Evolutionary conservation across 2,888 invertebrate genomes (phyloP).

Genomic region (Sclerodermus sp.): DNA sequence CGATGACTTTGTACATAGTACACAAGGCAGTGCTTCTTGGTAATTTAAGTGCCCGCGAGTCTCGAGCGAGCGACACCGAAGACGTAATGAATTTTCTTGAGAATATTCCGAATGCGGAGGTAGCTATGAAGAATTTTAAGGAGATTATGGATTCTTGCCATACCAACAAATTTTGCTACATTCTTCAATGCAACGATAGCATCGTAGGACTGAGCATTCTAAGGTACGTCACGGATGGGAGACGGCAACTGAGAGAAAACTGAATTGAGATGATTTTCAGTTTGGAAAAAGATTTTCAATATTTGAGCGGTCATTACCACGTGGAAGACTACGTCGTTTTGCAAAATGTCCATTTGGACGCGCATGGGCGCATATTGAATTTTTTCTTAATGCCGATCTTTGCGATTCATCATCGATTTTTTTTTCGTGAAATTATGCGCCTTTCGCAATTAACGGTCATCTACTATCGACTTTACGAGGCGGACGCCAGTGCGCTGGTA

Average conservation of each 20-base stretch:
- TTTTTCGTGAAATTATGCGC: constrained; percentile 66
- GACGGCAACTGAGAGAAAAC: no score
- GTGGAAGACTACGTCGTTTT: constrained; percentile 51
- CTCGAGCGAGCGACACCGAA: constrained; percentile 28
- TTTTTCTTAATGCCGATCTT: constrained; percentile 65
- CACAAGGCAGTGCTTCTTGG: constrained; percentile 52
- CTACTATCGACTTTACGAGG: constrained; percentile 61
- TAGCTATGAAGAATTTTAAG: no score
- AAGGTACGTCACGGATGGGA: no score
- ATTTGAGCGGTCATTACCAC: constrained; percentile 49
- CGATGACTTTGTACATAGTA: constrained; percentile 56
- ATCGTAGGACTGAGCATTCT: constrained; percentile 60
- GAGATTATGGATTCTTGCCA: no score
- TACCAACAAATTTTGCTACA: no score
- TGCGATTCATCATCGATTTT: constrained; percentile 62
- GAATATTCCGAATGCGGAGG: no score
- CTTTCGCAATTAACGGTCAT: constrained; percentile 61
- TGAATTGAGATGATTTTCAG: no score
- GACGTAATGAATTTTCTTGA: constrained; percentile 30
- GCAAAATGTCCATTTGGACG: constrained; percentile 40
- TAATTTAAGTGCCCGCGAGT: constrained; percentile 30
- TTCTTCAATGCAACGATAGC: constrained; percentile 55
- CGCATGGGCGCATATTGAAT: constrained; percentile 56
- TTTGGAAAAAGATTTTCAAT: no score
- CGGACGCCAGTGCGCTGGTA: constrained; percentile 27